Conservation (phyloP, 1,140 invertebrate genomes). For the Cardiocondyla obscurior region DNA sequence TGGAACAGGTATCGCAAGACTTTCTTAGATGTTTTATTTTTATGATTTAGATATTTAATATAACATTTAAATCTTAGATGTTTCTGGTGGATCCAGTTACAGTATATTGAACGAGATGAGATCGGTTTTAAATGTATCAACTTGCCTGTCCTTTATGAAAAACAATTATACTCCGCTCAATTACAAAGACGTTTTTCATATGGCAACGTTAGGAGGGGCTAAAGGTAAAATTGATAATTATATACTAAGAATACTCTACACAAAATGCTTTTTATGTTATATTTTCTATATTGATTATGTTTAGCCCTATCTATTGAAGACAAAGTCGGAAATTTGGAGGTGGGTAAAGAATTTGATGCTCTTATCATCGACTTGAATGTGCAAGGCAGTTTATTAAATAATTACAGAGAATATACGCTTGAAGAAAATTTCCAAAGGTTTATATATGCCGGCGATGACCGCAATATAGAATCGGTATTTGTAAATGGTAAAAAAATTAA, state of each 20-base stretch:
- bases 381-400: constrained; percentile 84
- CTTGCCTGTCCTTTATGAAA: constrained; percentile 85
- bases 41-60: constrained; percentile 29
- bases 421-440: constrained; percentile 91
- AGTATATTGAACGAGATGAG: constrained; percentile 91
- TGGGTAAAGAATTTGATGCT: constrained; percentile 94
- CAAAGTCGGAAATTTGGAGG: constrained; percentile 90
- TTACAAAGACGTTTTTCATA: constrained; percentile 91
- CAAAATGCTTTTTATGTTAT: background rate
- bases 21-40: constrained; percentile 19
- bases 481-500: constrained; percentile 88
- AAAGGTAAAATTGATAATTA: constrained; percentile 84
- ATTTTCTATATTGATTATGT: constrained; percentile 49
- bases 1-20: constrained; percentile 89
- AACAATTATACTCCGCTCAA: constrained; percentile 85
- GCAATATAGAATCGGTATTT: constrained; percentile 91
- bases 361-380: constrained; percentile 87
- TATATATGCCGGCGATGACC: constrained; percentile 92
- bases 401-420: constrained; percentile 82
- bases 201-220: constrained; percentile 94
- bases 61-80: constrained; percentile 86
- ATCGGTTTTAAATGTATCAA: constrained; percentile 89
- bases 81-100: constrained; percentile 90
- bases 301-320: constrained; percentile 90
- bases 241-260: background rate